Base-by-base conservation (phyloP, 2,797 vertebrate species). In the Enteromius mattozi region DNA sequence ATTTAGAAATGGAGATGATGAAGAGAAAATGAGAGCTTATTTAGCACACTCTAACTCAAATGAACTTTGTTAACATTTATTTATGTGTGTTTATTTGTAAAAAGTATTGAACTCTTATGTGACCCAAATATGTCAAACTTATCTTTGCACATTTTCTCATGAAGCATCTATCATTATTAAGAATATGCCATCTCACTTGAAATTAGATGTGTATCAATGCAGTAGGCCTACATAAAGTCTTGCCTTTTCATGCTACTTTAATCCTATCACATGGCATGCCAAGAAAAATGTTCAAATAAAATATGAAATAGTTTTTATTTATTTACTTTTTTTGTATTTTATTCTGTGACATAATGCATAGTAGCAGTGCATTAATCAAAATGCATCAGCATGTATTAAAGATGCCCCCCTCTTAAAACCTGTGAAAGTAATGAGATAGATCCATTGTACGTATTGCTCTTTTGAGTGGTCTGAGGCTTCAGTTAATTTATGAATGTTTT, bases 121-220 rank as follows among this genome's bases (percentile, higher is more conserved):
- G 2, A 33, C 63, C 63, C 63, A 8, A 65, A 65, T 65, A 17
- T 65, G 16, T 65, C 14, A 65, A 17, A 65, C 6, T 8, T 65
- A 24, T 59, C 30, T 33, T 33, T 17, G 63, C 27, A 33, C 3
- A 33, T 65, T 65, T 65, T 33, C 63, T 33, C 17, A 6, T 65
- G 63, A 65, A 33, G 14, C 63, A 65, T 65, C 30, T 33, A 65
- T 65, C 30, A 65, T 65, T 65, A 65, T 65, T 33, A 65, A 65
- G 63, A 33, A 65, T 6, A 56, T 30, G 30, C 30, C 14, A 65
- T 33, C 30, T 65, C 14, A 17, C 14, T 65, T 33, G 63, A 1
- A 65, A 65, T 65, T 33, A 65, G 30, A 65, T 33, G 14, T 14
- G 33, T 65, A 33, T 65, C 30, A 17, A 65, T n/a, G n/a, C n/a